Base-by-base conservation (phyloP, 2,113 vertebrate genomes). In the Trichomycterus rosablanca region DNA sequence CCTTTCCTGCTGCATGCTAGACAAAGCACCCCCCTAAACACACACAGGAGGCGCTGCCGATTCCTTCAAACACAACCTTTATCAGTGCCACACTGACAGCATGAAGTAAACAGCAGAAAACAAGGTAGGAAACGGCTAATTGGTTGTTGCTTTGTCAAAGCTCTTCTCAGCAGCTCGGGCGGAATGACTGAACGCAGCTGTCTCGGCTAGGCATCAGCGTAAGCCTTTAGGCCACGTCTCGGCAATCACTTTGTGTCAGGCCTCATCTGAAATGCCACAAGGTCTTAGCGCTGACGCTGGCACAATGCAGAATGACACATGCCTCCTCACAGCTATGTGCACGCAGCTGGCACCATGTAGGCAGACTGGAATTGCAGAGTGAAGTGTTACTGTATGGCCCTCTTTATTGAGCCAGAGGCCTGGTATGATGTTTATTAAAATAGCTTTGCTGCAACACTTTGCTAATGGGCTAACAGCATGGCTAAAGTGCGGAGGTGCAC, bases 71-170 rank as follows among this genome's bases (percentile, higher is more conserved):
- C 40, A 16, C 30, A 20, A 18, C 19, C 12, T 70, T 40, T 32
- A 66, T 55, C 63, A 71, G 51, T 26, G 37, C 22, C 63, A 46
- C 23, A 32, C 10, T 28, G 55, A 71, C 44, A 59, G 42, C 48
- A 24, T 40, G 24, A 60, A 43, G 14, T 18, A 40, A 20, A 24
- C 51, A 10, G 1, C 10, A 24, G 26, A 8, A 51, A 34, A 50
- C 30, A 12, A 58, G 37, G 18, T 8, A 45, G 20, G 11, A 4
- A 24, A 65, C 20, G 43, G 48, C 57, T 58, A 54, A 63, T 32
- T 28, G 14, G 15, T 12, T 61, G 43, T 56, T 10, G 46, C 62
- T 35, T 61, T 18, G 26, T 4, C 26, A 30, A 30, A 30, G 26
- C 26, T 30, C 26, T n/a, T n/a, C n/a, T n/a, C n/a, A n/a, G n/a